A percentile compares a stretch with the other conserved stretches of the same genome.
These are phyloP conservation scores for Macropodus opercularis DNA, from an alignment of 2,797 vertebrate genomes.

Conservation along the genomic window DNA sequence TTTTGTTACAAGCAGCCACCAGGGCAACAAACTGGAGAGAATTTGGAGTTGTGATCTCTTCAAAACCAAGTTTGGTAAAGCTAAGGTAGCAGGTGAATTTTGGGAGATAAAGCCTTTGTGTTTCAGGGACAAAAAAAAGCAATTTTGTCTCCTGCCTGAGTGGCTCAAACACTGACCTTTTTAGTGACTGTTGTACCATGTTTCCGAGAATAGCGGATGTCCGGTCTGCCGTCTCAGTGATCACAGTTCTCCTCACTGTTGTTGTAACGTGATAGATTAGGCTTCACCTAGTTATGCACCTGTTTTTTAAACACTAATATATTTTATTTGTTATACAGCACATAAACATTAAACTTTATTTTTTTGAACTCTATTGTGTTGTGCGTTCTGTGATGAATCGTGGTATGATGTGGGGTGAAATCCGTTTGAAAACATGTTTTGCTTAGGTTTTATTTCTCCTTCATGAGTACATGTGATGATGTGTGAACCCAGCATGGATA, in stretches of 20 bases:
- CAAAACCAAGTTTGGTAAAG: neutral
- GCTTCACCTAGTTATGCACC: constrained; percentile 84
- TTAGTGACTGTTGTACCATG: constrained; percentile 36
- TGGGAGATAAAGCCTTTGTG: constrained; percentile 4
- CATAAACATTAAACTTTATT: constrained; percentile 95
- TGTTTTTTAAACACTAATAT: constrained; percentile 98
- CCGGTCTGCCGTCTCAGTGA: constrained; percentile 54
- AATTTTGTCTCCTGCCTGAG: neutral
- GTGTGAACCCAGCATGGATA: too few relatives aligned
- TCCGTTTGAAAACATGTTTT: too few relatives aligned
- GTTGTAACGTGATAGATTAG: constrained; percentile 79
- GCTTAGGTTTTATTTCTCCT: too few relatives aligned
- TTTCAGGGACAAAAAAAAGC: neutral
- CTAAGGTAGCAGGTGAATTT: constrained; percentile 2
- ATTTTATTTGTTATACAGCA: constrained; percentile 97
- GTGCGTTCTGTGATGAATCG: constrained; percentile 60
- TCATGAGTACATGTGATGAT: too few relatives aligned
- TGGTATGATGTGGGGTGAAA: too few relatives aligned
- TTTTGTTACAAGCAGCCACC: constrained; percentile 25
- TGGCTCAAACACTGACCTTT: constrained; percentile 38
- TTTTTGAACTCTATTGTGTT: constrained; percentile 83
- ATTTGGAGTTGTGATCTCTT: neutral
- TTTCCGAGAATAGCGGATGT: constrained; percentile 57
- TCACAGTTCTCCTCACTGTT: constrained; percentile 73
- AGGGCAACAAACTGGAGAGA: neutral